A percentile compares a stretch with the other conserved stretches of the same genome.
Evolutionary conservation across 2,113 vertebrate species (phyloP).

Genomic region (Hymenochirus boettgeri): DNA sequence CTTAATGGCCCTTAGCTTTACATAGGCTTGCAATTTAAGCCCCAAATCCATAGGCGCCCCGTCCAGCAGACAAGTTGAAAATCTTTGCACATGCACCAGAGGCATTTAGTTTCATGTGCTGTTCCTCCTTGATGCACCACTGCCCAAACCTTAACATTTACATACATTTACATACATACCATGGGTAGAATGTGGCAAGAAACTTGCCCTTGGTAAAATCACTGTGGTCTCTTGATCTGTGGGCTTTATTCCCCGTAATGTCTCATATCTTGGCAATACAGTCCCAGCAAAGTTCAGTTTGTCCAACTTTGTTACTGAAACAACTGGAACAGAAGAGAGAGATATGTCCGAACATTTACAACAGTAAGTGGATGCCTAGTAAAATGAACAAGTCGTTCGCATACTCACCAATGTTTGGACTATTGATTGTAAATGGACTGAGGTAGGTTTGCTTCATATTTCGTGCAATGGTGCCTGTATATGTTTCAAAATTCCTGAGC

Average conservation of each 20-base stretch:
- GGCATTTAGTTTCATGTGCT: neutral
- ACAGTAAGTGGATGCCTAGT: neutral
- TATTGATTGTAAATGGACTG: conserved; percentile 91
- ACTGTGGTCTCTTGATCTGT: conserved; percentile 77
- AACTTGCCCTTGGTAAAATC: conserved; percentile 81
- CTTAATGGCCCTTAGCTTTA: no score
- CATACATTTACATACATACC: neutral
- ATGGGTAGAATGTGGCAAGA: conserved; percentile 43
- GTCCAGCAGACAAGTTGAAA: no score
- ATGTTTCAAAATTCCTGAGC: conserved; percentile 82
- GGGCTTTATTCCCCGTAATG: conserved; percentile 73
- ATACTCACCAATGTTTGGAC: conserved; percentile 86
- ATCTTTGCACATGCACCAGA: no score
- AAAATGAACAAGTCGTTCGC: no score
- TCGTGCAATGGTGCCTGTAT: conserved; percentile 82
- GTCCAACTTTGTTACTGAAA: conserved; percentile 86
- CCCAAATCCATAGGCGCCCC: no score
- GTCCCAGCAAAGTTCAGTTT: conserved; percentile 79
- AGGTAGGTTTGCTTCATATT: conserved; percentile 97
- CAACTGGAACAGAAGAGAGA: no score
- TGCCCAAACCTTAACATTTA: no score
- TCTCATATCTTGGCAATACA: conserved; percentile 80
- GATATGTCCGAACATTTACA: neutral
- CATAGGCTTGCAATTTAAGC: no score
- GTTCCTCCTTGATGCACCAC: no score